Evolutionary conservation across 2,113 vertebrate genomes (phyloP), one percentile per base, ranked within the genome.

Genomic region (Erythrocercus mccallii): DNA sequence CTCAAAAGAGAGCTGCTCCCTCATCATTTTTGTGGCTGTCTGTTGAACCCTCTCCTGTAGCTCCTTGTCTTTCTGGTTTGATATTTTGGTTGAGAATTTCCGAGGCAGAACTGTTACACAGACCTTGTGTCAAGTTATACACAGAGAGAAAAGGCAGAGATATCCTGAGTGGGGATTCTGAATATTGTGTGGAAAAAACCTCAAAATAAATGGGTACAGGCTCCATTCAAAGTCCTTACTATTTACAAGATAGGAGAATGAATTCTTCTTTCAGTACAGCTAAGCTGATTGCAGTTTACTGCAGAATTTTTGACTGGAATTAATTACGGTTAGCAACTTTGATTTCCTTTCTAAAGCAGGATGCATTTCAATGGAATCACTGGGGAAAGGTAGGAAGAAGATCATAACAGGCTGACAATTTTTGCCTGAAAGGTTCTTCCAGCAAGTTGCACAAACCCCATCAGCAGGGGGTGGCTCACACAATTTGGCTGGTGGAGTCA

Each of bases 401-500:
- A 82, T 66, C 20, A 50, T 10, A 86, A 58, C 11, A 76, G 35
- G 27, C 68, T 71, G 80, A 60, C 62, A 86, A 88, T 56, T 92
- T 96, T 74, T 95, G 69, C 73, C 91, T 68, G 69, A 40, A 90
- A 95, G 17, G 5, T 60, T 86, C 69, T 81, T 61, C 72, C 44
- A 94, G 65, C 42, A 80, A 83, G 30, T 44, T 93, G 68, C 77
- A 72, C 9, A 21, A 78, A 85, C 16, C 66, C 42, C 20, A 89
- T 87, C 70, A 76, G 73, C 77, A 65, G 69, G 65, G 37, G 66
- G 45, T 81, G 69, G 81, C 77, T 93, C 79, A 60, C 33, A 74
- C 17, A 60, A 15, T 68, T 72, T 84, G 88, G 68, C 61, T 91
- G 90, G 15, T 0, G 1, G 44, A 81, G 48, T 12, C 68, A 76